Percentiles rank a stretch among this genome's conserved stretches.
Conservation (phyloP, 53 echinoderm and acorn worm species). For the Echinometra lucunter region DNA sequence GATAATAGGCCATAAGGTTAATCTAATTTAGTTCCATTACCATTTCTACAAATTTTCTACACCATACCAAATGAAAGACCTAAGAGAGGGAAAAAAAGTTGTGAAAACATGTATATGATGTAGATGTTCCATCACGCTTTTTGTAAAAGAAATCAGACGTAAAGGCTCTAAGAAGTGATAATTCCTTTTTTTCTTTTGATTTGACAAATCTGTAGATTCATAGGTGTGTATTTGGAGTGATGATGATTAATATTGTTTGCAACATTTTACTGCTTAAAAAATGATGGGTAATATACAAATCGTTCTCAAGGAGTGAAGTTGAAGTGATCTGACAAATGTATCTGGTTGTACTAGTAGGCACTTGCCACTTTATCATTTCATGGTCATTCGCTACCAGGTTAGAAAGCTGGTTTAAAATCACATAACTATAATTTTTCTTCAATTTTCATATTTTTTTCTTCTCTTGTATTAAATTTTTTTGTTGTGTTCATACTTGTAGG, state of each 20-base stretch:
- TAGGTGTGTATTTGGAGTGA: not conserved
- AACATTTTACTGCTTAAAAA: not conserved
- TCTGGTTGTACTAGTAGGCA: not conserved
- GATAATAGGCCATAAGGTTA: too few relatives aligned
- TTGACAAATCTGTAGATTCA: not conserved
- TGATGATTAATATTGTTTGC: not conserved
- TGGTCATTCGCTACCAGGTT: not conserved
- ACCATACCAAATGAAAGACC: too few relatives aligned
- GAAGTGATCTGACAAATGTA: constrained; percentile 6
- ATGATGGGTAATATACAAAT: not conserved
- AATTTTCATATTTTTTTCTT: too few relatives aligned
- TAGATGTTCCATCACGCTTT: too few relatives aligned
- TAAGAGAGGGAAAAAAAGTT: too few relatives aligned
- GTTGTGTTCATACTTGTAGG: not conserved
- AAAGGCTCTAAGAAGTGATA: not conserved
- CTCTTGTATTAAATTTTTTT: too few relatives aligned
- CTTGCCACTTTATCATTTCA: not conserved
- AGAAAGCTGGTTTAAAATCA: not conserved
- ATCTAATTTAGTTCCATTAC: too few relatives aligned
- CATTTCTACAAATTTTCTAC: too few relatives aligned
- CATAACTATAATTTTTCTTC: not conserved
- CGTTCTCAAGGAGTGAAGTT: constrained; percentile 5
- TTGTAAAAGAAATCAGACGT: not conserved
- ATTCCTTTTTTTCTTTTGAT: not conserved
- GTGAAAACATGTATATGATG: too few relatives aligned